Conservation (phyloP, 2,888 invertebrate species). For the Epsilonema sp. region DNA sequence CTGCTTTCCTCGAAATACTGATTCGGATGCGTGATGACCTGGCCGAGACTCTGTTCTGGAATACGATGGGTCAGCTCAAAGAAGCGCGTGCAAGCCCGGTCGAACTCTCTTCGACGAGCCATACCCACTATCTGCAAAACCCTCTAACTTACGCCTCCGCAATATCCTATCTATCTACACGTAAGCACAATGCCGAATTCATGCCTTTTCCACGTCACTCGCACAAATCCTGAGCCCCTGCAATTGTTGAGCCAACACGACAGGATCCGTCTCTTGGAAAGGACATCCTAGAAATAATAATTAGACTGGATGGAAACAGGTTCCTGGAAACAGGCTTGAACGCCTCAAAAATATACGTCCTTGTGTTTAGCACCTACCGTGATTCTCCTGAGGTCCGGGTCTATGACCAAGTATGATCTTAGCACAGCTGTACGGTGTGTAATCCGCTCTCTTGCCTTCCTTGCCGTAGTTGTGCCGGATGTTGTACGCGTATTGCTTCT, state of each 20-base stretch:
- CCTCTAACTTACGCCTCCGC: not conserved
- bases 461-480: slow-evolving; percentile 85
- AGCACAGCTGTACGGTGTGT: slow-evolving; percentile 63
- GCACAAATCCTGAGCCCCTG: slow-evolving; percentile 1
- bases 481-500: slow-evolving; percentile 71
- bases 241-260: slow-evolving; percentile 38
- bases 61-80: slow-evolving; percentile 22
- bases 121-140: slow-evolving; percentile 13
- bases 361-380: too few species aligned
- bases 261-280: slow-evolving; percentile 56
- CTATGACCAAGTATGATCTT: slow-evolving; percentile 51
- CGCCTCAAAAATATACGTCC: too few species aligned
- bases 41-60: slow-evolving; percentile 17
- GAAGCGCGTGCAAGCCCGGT: slow-evolving; percentile 22
- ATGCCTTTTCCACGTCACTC: not conserved
- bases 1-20: slow-evolving; percentile 21
- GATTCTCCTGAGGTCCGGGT: slow-evolving; percentile 55
- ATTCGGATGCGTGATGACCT: slow-evolving; percentile 26
- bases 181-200: too few species aligned
- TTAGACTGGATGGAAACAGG: too few species aligned
- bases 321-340: too few species aligned
- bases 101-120: slow-evolving; percentile 13
- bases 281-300: slow-evolving; percentile 67
- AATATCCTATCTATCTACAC: too few species aligned
- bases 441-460: slow-evolving; percentile 70